phyloP scores from a whole-genome alignment of 2,797 vertebrate genomes.

The Merluccius polli region DNA sequence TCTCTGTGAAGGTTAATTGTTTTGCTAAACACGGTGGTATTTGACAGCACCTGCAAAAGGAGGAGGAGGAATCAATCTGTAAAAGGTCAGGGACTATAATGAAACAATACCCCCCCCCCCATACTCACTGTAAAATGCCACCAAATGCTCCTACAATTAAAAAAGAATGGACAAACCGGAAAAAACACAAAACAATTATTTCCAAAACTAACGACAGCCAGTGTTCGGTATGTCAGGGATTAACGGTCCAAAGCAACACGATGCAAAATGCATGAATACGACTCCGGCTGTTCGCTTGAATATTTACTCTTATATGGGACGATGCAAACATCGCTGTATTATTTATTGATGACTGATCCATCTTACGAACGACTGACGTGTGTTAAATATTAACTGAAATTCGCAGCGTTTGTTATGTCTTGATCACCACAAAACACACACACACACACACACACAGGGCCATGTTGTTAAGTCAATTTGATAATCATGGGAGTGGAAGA shows the following conservation, averaged over 20 bases:
- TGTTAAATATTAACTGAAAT: not conserved
- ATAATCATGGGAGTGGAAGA: not conserved
- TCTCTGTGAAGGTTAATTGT: slow-evolving; percentile 58
- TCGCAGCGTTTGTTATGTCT: not conserved
- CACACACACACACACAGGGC: no score
- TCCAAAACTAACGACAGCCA: slow-evolving; percentile 26
- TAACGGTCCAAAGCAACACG: slow-evolving; percentile 33
- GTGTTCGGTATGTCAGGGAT: slow-evolving; percentile 28
- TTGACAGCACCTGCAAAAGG: slow-evolving; percentile 49
- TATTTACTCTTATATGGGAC: slow-evolving; percentile 15
- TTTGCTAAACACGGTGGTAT: slow-evolving; percentile 58
- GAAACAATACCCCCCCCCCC: slow-evolving; percentile 20
- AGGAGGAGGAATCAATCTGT: slow-evolving; percentile 40
- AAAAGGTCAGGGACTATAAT: slow-evolving; percentile 56
- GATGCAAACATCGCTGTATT: slow-evolving; percentile 34
- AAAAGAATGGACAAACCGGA: no score
- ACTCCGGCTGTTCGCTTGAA: slow-evolving; percentile 10
- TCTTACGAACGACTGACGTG: not conserved
- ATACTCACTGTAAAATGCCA: slow-evolving; percentile 25
- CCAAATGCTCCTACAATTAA: slow-evolving; percentile 8
- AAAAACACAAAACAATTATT: no score
- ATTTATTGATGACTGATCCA: slow-evolving; percentile 37
- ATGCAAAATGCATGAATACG: slow-evolving; percentile 21
- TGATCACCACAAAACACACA: not conserved
- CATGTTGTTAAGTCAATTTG: not conserved